Conservation (phyloP, 23 tunicate genomes). For the Diplosoma virens region DNA sequence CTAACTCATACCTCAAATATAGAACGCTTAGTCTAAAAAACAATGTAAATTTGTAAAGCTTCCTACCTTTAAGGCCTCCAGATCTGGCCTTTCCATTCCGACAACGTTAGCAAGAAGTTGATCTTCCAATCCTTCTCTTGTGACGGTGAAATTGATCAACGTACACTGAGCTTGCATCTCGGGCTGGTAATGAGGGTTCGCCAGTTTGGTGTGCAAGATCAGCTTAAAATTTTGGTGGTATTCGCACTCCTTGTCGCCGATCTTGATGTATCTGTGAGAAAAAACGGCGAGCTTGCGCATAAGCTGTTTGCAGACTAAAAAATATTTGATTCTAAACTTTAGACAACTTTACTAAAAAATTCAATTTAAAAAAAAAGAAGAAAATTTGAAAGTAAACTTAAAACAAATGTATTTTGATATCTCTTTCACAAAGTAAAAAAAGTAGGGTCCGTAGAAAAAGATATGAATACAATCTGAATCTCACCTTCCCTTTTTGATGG, state of each 20-base stretch:
- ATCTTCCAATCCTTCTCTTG: conserved; percentile 98
- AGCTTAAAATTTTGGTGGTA: conserved; percentile 75
- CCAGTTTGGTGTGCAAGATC: conserved; percentile 93
- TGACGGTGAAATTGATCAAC: conserved; percentile 97
- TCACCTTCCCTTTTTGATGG: conserved; percentile 99
- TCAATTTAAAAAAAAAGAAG: too few relatives aligned
- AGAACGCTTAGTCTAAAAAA: too few relatives aligned
- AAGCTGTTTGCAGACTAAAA: too few relatives aligned
- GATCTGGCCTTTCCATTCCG: conserved; percentile 94
- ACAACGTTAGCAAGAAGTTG: conserved; percentile 93
- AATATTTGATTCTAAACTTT: too few relatives aligned
- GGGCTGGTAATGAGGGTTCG: conserved; percentile 99
- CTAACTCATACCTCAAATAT: too few relatives aligned
- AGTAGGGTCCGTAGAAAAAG: too few relatives aligned
- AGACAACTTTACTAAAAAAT: too few relatives aligned
- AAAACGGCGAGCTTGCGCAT: not conserved
- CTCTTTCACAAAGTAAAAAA: too few relatives aligned
- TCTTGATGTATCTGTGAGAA: conserved; percentile 78
- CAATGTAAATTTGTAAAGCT: too few relatives aligned
- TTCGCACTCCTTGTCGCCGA: conserved; percentile 98
- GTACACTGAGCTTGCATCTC: conserved; percentile 99
- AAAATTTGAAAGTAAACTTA: too few relatives aligned
- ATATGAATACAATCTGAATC: too few relatives aligned
- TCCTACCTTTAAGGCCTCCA: conserved; percentile 86
- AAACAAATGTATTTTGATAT: too few relatives aligned